These are phyloP conservation scores for Tolmerus cingulatus DNA, from an alignment of 2,888 invertebrate genomes.

Conservation along the genomic window DNA sequence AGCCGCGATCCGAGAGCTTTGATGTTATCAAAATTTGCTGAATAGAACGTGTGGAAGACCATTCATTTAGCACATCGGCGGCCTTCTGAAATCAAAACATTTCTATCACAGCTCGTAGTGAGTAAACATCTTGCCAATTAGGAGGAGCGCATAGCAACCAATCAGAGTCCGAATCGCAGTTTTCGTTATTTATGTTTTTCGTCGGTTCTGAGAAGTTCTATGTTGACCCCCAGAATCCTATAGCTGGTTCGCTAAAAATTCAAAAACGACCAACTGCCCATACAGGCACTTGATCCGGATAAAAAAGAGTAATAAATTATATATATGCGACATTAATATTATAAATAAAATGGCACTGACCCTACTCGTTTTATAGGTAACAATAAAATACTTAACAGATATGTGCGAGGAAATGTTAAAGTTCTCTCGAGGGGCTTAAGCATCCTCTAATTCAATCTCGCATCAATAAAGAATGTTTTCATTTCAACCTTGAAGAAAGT, in stretches of 20 bases:
- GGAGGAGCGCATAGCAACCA: not conserved
- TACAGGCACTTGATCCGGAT: not conserved
- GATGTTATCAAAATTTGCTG: not conserved
- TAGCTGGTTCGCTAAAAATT: not conserved
- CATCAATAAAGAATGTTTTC: not conserved
- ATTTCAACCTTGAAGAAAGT: not conserved
- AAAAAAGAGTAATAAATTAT: not conserved
- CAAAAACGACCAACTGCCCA: not conserved
- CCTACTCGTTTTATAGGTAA: not conserved
- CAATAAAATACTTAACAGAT: not conserved
- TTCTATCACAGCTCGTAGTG: not conserved
- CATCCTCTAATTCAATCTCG: not conserved
- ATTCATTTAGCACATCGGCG: not conserved
- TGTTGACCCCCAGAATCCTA: not conserved
- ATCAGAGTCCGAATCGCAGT: not conserved
- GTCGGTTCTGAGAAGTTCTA: not conserved
- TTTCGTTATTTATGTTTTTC: not conserved
- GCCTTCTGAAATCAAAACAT: not conserved
- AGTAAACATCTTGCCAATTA: not conserved
- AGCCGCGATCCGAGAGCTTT: not conserved
- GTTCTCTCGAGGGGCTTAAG: not conserved
- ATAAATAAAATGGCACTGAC: not conserved
- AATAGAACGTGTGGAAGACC: not conserved
- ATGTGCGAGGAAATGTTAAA: not conserved
- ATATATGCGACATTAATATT: not conserved